Percentiles rank a stretch among this genome's conserved stretches.
phyloP scores from a whole-genome alignment of 1,140 invertebrate species.

The Palaemon carinicauda region DNA sequence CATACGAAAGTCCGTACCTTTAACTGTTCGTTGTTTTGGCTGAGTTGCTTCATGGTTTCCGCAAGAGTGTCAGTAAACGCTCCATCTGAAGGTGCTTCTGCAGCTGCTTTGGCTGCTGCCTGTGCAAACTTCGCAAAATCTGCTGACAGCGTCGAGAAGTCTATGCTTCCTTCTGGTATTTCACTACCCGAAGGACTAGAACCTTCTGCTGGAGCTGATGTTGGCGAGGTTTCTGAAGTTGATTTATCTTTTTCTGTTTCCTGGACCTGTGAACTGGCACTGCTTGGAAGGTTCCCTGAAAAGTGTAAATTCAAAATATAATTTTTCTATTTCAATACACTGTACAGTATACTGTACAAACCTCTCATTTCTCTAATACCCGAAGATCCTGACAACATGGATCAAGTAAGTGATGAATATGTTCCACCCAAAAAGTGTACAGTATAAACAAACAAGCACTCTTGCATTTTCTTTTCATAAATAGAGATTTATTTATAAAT shows the following conservation, averaged over 20 bases:
- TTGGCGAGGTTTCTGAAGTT: not conserved
- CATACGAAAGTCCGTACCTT: not conserved
- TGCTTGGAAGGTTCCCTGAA: no score
- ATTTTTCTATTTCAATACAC: no score
- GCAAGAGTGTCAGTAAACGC: conserved; percentile 40
- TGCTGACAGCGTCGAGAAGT: conserved; percentile 31
- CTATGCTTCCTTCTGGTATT: not conserved
- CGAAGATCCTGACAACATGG: not conserved
- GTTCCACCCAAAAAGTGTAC: no score
- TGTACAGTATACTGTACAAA: no score
- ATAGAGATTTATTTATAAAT: no score
- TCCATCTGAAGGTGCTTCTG: conserved; percentile 11
- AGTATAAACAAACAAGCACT: no score
- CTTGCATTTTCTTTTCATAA: no score
- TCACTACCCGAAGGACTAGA: no score
- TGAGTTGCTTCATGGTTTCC: conserved; percentile 39
- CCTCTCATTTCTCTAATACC: no score
- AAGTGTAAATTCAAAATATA: no score
- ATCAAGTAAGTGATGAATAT: no score
- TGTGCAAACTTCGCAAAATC: conserved; percentile 54
- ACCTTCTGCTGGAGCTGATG: not conserved
- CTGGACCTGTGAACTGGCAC: no score
- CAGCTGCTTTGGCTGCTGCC: conserved; percentile 13
- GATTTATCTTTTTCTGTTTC: not conserved
- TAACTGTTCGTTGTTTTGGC: conserved; percentile 35